phyloP scores from a whole-genome alignment of 1,140 invertebrate genomes.

The Mycetomoellerius zeteki region DNA sequence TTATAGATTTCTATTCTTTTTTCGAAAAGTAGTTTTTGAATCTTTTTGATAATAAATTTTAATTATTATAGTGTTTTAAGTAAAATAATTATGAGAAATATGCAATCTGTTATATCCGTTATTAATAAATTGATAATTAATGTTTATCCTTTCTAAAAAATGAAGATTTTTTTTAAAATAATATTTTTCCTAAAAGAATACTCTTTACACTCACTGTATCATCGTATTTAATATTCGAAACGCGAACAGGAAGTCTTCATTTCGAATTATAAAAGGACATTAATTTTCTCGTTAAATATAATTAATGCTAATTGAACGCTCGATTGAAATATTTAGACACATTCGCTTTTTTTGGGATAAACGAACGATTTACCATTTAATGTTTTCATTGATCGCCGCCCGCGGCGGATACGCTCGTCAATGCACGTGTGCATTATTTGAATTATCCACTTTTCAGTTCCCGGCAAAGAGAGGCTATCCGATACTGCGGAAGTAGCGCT shows the following conservation, averaged over 20 bases:
- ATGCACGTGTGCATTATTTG: conserved; percentile 36
- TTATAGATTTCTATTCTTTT: too few relatives aligned
- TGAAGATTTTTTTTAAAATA: too few relatives aligned
- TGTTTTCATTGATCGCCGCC: conserved; percentile 2
- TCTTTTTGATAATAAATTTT: too few relatives aligned
- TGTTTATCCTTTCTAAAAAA: too few relatives aligned
- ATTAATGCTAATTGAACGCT: conserved; percentile 37
- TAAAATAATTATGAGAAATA: too few relatives aligned
- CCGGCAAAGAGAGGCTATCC: conserved; percentile 39
- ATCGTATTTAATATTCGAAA: not conserved
- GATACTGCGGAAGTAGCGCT: conserved; percentile 55
- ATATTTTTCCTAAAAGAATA: too few relatives aligned
- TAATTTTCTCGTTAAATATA: not conserved
- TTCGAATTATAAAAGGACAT: not conserved
- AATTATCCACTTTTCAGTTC: conserved; percentile 56
- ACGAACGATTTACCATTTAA: conserved; percentile 49
- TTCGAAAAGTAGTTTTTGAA: too few relatives aligned
- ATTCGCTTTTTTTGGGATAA: conserved; percentile 14
- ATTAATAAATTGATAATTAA: too few relatives aligned
- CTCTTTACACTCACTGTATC: too few relatives aligned
- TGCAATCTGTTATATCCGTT: too few relatives aligned
- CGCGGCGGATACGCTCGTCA: conserved; percentile 14
- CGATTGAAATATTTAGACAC: conserved; percentile 36
- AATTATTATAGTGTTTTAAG: too few relatives aligned
- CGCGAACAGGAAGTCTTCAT: not conserved